These are phyloP conservation scores for Alethe diademata DNA, from an alignment of 2,113 vertebrate species.

Conservation along the genomic window DNA sequence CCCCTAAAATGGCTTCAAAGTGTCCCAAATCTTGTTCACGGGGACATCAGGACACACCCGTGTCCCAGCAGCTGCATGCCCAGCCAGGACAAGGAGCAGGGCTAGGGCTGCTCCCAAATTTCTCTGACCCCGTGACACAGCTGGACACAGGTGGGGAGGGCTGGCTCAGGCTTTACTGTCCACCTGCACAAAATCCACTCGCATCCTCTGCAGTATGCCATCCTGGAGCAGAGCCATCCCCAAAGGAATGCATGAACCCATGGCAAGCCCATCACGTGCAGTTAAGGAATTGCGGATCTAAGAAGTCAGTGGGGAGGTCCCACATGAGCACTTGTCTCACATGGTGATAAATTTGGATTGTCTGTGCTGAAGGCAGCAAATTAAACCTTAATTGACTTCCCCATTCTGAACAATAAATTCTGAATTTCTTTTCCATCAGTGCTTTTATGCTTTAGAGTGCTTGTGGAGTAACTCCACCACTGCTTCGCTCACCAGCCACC, in stretches of 20 bases:
- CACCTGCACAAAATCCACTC: neutral
- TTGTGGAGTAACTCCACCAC: neutral
- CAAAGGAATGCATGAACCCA: neutral
- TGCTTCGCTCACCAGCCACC: neutral
- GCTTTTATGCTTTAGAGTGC: neutral
- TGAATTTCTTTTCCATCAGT: neutral
- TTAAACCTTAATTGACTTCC: neutral
- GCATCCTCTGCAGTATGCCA: neutral
- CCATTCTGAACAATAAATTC: neutral
- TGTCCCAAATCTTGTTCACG: neutral
- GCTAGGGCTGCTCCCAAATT: neutral
- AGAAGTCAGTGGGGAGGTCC: neutral
- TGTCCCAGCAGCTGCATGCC: neutral
- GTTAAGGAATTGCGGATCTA: neutral
- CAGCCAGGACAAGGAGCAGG: neutral
- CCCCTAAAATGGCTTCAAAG: neutral
- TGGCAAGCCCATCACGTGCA: neutral
- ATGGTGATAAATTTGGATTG: neutral
- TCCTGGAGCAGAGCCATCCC: neutral
- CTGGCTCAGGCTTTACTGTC: neutral
- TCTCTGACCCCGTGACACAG: accelerated
- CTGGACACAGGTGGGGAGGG: accelerated
- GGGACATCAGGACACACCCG: accelerated
- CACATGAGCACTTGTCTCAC: neutral
- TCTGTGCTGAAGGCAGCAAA: neutral